Percentiles rank a stretch among this genome's conserved stretches.
Evolutionary conservation across 2,888 invertebrate species (phyloP).

Genomic region (Abscondita cerata): DNA sequence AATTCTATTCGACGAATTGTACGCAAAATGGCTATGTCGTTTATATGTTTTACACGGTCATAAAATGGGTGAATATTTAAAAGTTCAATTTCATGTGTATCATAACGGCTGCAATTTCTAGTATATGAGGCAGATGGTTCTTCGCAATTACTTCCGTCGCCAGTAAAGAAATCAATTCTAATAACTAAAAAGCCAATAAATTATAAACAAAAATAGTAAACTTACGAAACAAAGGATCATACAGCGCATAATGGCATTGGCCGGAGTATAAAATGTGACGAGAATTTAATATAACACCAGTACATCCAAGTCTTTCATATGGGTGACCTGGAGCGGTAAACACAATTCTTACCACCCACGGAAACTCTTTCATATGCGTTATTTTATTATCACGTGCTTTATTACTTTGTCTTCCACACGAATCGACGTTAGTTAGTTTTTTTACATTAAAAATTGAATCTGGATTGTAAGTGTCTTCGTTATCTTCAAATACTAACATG

Average conservation of each 20-base stretch:
- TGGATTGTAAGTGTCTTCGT: neutral
- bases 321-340: neutral
- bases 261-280: slow-evolving; percentile 4
- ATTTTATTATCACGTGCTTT: neutral
- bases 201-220: neutral
- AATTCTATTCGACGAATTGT: neutral
- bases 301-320: neutral
- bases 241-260: neutral
- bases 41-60: neutral
- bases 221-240: neutral
- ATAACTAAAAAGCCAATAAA: neutral
- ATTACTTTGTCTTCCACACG: neutral
- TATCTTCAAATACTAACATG: neutral
- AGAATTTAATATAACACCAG: slow-evolving; percentile 2
- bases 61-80: neutral
- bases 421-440: neutral
- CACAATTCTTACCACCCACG: neutral
- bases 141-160: neutral
- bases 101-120: neutral
- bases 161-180: neutral
- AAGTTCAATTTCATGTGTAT: neutral
- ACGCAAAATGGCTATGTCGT: neutral
- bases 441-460: neutral
- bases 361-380: neutral
- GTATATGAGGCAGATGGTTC: neutral